A percentile compares a stretch with the other conserved stretches of the same genome.
Evolutionary conservation across 2,113 vertebrate species (phyloP).

Genomic region (Hydrochoerus hydrochaeris): DNA sequence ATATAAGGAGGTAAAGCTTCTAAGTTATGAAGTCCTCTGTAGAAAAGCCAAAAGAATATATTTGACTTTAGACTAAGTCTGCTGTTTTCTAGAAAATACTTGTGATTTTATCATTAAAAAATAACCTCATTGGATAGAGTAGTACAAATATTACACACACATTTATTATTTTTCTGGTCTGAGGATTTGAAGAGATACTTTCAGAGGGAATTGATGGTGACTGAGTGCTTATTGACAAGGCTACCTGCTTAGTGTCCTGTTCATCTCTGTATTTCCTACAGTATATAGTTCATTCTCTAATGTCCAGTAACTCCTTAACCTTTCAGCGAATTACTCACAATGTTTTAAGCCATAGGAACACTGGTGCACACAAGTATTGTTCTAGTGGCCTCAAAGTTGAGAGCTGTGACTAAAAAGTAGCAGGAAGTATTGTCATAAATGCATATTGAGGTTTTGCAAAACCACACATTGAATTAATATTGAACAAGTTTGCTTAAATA

Average conservation of each 20-base stretch:
- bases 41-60: constrained; percentile 12
- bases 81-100: constrained; percentile 31
- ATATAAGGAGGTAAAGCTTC: not conserved
- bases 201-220: not conserved
- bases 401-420: not conserved
- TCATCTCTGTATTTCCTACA: not conserved
- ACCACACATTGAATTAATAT: not conserved
- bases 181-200: not conserved
- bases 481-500: constrained; percentile 20
- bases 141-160: not conserved
- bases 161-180: not conserved
- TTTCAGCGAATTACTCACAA: not conserved
- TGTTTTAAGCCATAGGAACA: not conserved
- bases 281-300: not conserved
- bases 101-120: constrained; percentile 6
- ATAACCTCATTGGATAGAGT: not conserved
- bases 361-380: not conserved
- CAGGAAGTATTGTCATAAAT: not conserved
- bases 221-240: not conserved
- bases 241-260: not conserved
- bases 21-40: not conserved
- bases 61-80: not conserved
- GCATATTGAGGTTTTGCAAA: not conserved
- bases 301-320: not conserved
- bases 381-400: not conserved